Base-by-base conservation (phyloP, 2,888 invertebrate genomes). In the Pasiphila rectangulata region DNA sequence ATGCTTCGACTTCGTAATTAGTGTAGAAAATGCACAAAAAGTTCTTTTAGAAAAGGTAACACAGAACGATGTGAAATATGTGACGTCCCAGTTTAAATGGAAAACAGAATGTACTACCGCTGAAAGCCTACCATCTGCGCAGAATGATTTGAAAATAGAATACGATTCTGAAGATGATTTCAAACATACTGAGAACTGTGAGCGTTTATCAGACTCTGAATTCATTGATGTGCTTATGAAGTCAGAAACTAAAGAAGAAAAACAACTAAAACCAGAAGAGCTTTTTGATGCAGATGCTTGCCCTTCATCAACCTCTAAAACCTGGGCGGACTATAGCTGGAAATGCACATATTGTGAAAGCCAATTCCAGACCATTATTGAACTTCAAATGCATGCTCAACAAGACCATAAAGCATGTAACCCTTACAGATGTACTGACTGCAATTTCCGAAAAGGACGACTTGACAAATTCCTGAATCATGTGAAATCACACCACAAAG, bases 381-480 rank as follows among this genome's bases (percentile, higher is more conserved):
- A 82, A 21, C 69, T 93, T 10, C 83, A 89, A 46, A 77, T 78
- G 5, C 93, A 93, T 70, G 90, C 91, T 24, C 82, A 90, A 53
- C 79, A 83, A 29, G 85, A 85, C 42, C 93, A 93, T 61, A 88
- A 90, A 42, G 89, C 90, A 51, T 87, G 90, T 37, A 89, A 92
- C n/a, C 89, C 91, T 30, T 93, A 90, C 63, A 85, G 90, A 63
- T 94, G 93, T 63, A 90, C 89, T 0, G 91, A 93, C 60, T 94
- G 93, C 57, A 78, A 79, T 30, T 56, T 60, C 1, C 66, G 71
- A 2, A 83, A 75, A 40, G 41, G 75, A 19, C 48, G 63, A 6
- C 58, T 83, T 0, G 71, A 80, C 10, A 67, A 57, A 5, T 83
- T 81, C 17, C 16, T 83, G 1, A 50, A 64, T 4, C 93, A 94